Evolutionary conservation across 2,113 vertebrate genomes (phyloP).

Genomic region (Okapia johnstoni): DNA sequence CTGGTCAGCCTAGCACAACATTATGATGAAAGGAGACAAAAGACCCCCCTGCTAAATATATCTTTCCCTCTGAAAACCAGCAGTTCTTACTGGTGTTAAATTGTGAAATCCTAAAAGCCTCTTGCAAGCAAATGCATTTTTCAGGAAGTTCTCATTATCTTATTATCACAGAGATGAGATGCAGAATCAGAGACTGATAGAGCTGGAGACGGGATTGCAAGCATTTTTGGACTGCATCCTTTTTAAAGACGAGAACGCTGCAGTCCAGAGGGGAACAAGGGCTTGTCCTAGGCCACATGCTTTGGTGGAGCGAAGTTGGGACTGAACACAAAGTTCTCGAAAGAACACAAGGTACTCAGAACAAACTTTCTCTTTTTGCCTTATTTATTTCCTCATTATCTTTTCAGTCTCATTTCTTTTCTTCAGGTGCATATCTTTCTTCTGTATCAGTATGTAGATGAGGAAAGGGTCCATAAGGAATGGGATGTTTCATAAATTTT

Average conservation of each 20-base stretch:
- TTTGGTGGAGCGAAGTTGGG: not conserved
- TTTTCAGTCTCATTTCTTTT: not conserved
- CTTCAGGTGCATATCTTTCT: not conserved
- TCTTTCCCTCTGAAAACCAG: not conserved
- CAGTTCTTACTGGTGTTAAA: not conserved
- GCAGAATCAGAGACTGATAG: not conserved
- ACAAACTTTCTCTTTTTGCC: not conserved
- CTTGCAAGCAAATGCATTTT: not conserved
- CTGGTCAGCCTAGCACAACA: conserved; percentile 30
- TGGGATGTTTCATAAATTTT: not conserved
- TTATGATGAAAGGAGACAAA: conserved; percentile 47
- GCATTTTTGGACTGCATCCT: not conserved
- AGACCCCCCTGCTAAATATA: conserved; percentile 40
- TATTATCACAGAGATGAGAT: not conserved
- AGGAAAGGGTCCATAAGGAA: not conserved
- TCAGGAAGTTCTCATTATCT: not conserved
- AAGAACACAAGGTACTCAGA: not conserved
- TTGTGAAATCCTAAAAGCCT: not conserved
- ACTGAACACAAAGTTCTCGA: not conserved
- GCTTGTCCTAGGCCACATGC: not conserved
- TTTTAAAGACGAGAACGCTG: not conserved
- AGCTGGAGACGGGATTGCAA: not conserved
- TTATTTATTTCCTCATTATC: not conserved
- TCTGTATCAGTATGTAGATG: not conserved
- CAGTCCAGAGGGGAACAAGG: not conserved